A percentile compares a stretch with the other conserved stretches of the same genome.
These are phyloP conservation scores for Amniataba percoides DNA, from an alignment of 2,797 vertebrate genomes.

Conservation along the genomic window DNA sequence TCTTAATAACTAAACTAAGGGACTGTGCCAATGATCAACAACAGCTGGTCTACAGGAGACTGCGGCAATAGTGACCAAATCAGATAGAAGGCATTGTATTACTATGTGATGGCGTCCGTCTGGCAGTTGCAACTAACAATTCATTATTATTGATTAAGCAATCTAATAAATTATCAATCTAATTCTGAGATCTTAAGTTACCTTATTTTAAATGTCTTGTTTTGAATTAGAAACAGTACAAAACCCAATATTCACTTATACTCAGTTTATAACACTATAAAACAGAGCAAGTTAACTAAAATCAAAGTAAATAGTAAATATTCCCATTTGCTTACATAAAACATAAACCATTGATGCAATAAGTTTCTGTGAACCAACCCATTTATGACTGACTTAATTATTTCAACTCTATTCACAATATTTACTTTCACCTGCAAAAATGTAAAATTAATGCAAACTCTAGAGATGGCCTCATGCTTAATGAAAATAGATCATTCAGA, in stretches of 20 bases:
- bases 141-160: conserved; percentile 1
- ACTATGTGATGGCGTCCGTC: neutral
- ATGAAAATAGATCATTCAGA: neutral
- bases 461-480: neutral
- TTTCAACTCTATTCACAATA: neutral
- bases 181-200: neutral
- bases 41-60: conserved; percentile 6
- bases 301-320: neutral
- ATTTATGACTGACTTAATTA: neutral
- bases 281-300: neutral
- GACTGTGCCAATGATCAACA: conserved; percentile 15
- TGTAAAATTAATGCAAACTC: neutral
- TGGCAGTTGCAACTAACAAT: conserved; percentile 1
- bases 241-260: neutral
- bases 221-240: neutral
- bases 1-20: conserved; percentile 1
- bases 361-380: neutral
- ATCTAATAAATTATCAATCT: too few species aligned
- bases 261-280: neutral
- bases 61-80: conserved; percentile 3
- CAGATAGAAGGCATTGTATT: neutral
- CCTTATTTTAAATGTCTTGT: neutral
- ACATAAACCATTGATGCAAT: neutral
- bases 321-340: conserved; percentile 3
- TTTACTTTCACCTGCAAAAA: neutral